Evolutionary conservation across 2,888 invertebrate genomes (phyloP), one percentile per base, ranked within the genome.

Genomic region (Bombyx huttoni): DNA sequence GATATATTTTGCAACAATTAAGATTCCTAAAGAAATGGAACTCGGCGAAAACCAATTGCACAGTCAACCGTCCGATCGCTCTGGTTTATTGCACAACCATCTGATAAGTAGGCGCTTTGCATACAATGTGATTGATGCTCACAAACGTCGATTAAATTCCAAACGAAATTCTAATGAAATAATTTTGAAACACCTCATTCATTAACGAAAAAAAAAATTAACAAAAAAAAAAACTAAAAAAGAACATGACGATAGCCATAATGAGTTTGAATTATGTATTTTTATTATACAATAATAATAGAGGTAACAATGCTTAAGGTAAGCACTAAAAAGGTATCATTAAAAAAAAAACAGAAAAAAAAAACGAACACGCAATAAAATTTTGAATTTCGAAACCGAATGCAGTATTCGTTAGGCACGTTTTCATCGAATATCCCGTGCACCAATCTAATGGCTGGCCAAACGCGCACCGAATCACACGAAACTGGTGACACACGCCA

Each of bases 1-100:
- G 75, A 84, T 82, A 84, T 79, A 83, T 83, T 84, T 82, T 74
- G 84, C 78, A 81, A 84, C 83, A 81, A 81, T 84, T 86, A 86
- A 84, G 77, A 84, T 80, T 79, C 81, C 74, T 75, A 78, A 81
- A 82, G 76, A 75, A 79, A 77, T 72, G 66, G 76, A 75, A 75
- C 71, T 65, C 60, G 73, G 73, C 58, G 65, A 54, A 63, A 65
- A 60, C 60, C 59, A 63, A 68, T 73, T 71, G 70, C 73, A 70
- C 71, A 67, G 67, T 59, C 59, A 58, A 57, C 50, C 47, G 46
- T 46, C 47, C 47, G 46, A 51, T 51, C 50, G 50, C 47, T 34
- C 24, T 50, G 61, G 52, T 58, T n/a, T 62, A 69, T 71, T 71
- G 69, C 71, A 71, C 70, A 70, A 72, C 65, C 59, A 62, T 67